Evolutionary conservation across 2,113 vertebrate species (phyloP), one percentile per base, ranked within the genome.

Genomic region (Propithecus coquereli): DNA sequence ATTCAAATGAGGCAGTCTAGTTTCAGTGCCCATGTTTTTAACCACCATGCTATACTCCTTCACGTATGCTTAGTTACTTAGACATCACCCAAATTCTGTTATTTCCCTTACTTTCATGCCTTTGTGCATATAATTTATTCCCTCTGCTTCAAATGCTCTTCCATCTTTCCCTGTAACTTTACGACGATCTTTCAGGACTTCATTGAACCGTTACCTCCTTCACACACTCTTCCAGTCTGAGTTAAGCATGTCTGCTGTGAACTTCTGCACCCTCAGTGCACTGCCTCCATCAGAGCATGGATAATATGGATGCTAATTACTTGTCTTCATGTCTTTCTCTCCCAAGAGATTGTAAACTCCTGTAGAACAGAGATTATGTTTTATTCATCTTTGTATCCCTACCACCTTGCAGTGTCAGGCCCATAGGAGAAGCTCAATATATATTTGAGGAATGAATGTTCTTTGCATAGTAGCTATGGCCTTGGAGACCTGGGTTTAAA

Each of bases 391-490:
- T 74, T 85, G n/a, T 74, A 63, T 77, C 18, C 23, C 52, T 76
- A 45, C 5, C 32, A 83, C 25, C 5, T 65, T 45, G 57, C 10
- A 57, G 14, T 59, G 13, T 91, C 27, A 71, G 34, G 8, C 11
- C 63, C 27, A 59, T 50, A 86, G 32, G 18, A 68, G n/a, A 83
- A 83, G 22, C n/a, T 77, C 45, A 71, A 13, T 65, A 83, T 92
- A 43, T 89, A 70, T 30, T 68, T 86, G n/a, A 88, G 34, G 30
- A 91, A 57, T 95, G n/a, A 86, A 32, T 89, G 22, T 91, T 93
- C 76, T 96, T 83, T 87, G 8, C 11, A 7, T 47, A 59, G 20
- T 59, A 77, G 70, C 32, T 66, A 5, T 77, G 30, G 77, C 18
- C 52, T 77, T 81, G 8, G 61, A 85, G 47, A 79, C 10, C 30